Evolutionary conservation across 2,888 invertebrate species (phyloP), one percentile per base, ranked within the genome.

Genomic region (Drosophila dives): DNA sequence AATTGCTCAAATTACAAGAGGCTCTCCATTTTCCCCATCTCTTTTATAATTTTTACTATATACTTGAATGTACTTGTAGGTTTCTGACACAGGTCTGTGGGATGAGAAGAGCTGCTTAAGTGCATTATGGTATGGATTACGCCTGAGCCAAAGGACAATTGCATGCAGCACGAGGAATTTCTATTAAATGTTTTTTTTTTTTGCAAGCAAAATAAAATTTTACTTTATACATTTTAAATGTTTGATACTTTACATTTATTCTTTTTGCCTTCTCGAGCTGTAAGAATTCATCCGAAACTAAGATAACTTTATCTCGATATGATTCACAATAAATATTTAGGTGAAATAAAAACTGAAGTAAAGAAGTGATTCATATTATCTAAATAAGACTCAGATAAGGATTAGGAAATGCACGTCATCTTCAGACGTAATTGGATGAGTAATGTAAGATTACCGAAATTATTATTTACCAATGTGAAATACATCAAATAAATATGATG

Each of bases 1-100:
- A 88, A 87, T 86, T 90, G 80, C 90, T 86, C 86, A 70, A 86
- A 88, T 86, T 88, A 86, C 85, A 75, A 83, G 72, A 60, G 51
- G 62, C 61, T 77, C 29, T 58, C 40, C 29, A 34, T 45, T 54
- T 59, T 45, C 60, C 23, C 34, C 58, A 6, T 40, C 45, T 50
- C 50, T 34, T 40, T 56, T 33, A 29, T 45, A 23, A 11, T 60
- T 48, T 59, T 48, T 42, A 49, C 54, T 50, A 32, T 58, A 49
- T 55, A 23, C 23, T 36, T 17, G 11, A 54, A 54, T 54, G 56
- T 55, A 55, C 65, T 58, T 77, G 45, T 36, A 65, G 55, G 54
- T 81, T 73, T 67, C 75, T 61, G 32, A 64, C 29, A 29, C 29
- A 55, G 66, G 62, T 75, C 56, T 69, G 68, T 77, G 85, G 69